These are phyloP conservation scores for Tachuris rubrigastra DNA, from an alignment of 2,113 vertebrate species.

Conservation along the genomic window DNA sequence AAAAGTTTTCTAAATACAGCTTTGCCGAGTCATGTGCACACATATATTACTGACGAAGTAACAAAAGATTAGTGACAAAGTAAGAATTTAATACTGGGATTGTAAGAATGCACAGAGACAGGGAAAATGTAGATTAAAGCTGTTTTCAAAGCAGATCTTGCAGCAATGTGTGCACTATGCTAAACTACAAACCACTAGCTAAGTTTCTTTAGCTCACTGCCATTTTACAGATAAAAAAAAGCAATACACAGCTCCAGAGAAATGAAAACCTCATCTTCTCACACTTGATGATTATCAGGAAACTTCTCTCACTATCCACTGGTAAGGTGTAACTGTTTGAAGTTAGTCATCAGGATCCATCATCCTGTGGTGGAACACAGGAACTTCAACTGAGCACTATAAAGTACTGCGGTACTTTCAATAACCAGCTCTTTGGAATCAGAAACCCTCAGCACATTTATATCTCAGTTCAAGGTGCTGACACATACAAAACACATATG, in stretches of 20 bases:
- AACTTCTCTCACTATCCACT: not conserved
- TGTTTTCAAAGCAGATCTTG: not conserved
- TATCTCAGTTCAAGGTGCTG: not conserved
- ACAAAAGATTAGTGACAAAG: not conserved
- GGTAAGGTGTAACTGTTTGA: not conserved
- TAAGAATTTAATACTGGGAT: not conserved
- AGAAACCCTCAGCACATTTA: not conserved
- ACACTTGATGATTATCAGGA: not conserved
- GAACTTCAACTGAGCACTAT: not conserved
- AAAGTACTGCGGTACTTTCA: not conserved
- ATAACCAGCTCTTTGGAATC: not conserved
- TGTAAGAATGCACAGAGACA: not conserved
- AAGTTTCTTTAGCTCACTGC: not conserved
- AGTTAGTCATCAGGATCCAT: not conserved
- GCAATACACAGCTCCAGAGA: not conserved
- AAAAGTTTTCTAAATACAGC: not conserved
- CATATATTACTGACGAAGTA: not conserved
- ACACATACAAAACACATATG: accelerated
- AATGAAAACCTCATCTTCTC: not conserved
- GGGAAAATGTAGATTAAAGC: not conserved
- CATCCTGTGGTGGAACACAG: not conserved
- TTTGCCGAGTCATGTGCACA: not conserved
- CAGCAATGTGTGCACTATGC: not conserved
- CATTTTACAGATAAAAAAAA: not conserved
- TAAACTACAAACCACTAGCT: not conserved